Percentiles rank a stretch among this genome's conserved stretches.
These are phyloP conservation scores for Amia ocellicauda DNA, from an alignment of 2,113 vertebrate genomes.

Conservation along the genomic window DNA sequence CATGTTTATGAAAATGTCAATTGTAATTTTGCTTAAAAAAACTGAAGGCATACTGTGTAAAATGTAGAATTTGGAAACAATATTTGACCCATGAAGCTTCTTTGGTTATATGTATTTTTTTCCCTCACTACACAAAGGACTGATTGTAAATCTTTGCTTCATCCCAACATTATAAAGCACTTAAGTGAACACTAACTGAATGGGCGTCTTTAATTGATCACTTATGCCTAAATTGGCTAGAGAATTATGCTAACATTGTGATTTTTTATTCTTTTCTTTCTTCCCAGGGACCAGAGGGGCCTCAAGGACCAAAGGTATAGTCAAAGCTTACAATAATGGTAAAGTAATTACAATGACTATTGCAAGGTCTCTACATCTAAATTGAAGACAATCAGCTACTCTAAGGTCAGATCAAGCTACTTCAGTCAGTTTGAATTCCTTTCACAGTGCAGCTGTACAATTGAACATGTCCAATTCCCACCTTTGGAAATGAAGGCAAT, in stretches of 20 bases:
- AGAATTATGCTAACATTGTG: constrained; percentile 65
- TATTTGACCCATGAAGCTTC: not conserved
- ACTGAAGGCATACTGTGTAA: constrained; percentile 23
- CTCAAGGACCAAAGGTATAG: constrained; percentile 86
- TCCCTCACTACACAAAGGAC: constrained; percentile 39
- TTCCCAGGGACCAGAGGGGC: constrained; percentile 86
- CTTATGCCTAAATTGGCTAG: constrained; percentile 50
- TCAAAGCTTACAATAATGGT: constrained; percentile 41
- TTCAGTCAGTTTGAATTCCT: too few relatives aligned
- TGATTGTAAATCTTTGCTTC: constrained; percentile 41
- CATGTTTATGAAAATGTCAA: constrained; percentile 17
- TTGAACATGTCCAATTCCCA: too few relatives aligned
- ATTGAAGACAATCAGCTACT: constrained; percentile 47
- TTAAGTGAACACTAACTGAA: constrained; percentile 46
- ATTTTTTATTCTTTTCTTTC: constrained; percentile 38
- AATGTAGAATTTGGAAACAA: constrained; percentile 6
- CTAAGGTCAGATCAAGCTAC: not conserved
- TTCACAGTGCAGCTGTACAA: too few relatives aligned
- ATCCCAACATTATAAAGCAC: constrained; percentile 33
- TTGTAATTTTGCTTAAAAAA: constrained; percentile 30
- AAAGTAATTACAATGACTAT: constrained; percentile 39
- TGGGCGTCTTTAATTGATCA: constrained; percentile 44
- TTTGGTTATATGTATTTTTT: constrained; percentile 14
- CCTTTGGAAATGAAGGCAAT: too few relatives aligned
- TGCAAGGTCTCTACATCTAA: constrained; percentile 33